phyloP scores from a whole-genome alignment of 2,113 vertebrate species.

The Oostethus manadensis region DNA sequence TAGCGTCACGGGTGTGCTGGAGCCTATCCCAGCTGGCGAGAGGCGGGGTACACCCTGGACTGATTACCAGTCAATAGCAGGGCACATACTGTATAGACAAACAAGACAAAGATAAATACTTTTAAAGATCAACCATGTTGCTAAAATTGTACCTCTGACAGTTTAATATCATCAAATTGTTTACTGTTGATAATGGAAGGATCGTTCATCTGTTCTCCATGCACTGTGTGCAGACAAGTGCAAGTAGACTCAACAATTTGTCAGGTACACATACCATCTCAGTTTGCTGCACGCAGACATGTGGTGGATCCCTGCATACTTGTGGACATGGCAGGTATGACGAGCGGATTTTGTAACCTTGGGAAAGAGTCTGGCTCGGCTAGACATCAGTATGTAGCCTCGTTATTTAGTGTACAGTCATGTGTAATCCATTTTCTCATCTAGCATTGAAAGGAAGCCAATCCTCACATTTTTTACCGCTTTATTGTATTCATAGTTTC shows the following conservation, averaged over 20 bases:
- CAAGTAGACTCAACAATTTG: conserved; percentile 9
- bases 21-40: too few species aligned
- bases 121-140: background rate
- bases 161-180: conserved; percentile 1
- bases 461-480: background rate
- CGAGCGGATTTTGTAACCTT: conserved; percentile 5
- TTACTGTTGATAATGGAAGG: background rate
- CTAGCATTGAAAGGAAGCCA: background rate
- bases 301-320: conserved; percentile 1
- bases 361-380: background rate
- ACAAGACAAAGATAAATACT: background rate
- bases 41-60: too few species aligned
- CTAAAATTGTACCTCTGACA: background rate
- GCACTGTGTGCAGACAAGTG: conserved; percentile 2
- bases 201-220: background rate
- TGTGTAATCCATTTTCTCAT: conserved; percentile 6
- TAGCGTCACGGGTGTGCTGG: too few species aligned
- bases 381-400: background rate
- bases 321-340: conserved; percentile 8
- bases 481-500: background rate
- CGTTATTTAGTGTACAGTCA: background rate
- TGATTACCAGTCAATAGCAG: too few species aligned
- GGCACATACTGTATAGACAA: too few species aligned
- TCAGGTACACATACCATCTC: conserved; percentile 1
- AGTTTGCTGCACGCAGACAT: background rate